phyloP scores from a whole-genome alignment of 2,888 invertebrate genomes.

The Thyatira batis region DNA sequence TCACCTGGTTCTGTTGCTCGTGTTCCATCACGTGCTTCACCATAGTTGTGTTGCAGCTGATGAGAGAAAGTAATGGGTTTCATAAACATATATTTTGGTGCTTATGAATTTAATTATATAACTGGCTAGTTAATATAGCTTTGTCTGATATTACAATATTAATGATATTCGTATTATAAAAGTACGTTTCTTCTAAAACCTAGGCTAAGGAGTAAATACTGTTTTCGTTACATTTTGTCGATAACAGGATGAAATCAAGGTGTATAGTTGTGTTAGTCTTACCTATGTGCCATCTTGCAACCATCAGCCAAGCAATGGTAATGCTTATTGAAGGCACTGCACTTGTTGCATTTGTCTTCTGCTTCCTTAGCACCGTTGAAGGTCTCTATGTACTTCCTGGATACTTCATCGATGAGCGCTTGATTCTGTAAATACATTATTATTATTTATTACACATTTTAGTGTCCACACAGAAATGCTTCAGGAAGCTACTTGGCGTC shows the following conservation, averaged over 20 bases:
- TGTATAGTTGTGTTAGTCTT: conserved; percentile 28
- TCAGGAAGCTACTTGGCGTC: too few relatives aligned
- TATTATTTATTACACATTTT: not conserved
- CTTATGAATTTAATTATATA: too few relatives aligned
- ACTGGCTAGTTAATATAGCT: too few relatives aligned
- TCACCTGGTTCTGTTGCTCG: conserved; percentile 93
- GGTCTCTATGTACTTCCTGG: conserved; percentile 77
- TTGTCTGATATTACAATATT: too few relatives aligned
- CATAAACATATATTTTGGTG: not conserved
- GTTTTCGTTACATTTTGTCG: too few relatives aligned
- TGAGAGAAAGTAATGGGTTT: conserved; percentile 1
- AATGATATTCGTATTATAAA: too few relatives aligned
- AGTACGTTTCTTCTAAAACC: too few relatives aligned
- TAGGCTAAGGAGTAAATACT: too few relatives aligned
- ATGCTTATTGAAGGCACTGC: conserved; percentile 89
- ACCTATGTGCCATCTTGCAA: conserved; percentile 89
- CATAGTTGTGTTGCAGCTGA: conserved; percentile 86
- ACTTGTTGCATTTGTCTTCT: conserved; percentile 79
- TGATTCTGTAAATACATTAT: conserved; percentile 61
- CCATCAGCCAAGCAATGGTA: conserved; percentile 92
- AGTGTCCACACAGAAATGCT: conserved; percentile 1
- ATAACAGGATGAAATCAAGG: not conserved
- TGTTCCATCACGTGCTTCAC: conserved; percentile 94
- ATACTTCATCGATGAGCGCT: conserved; percentile 82
- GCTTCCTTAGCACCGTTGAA: conserved; percentile 77